A percentile compares a stretch with the other conserved stretches of the same genome.
Evolutionary conservation across 2,797 vertebrate genomes (phyloP).

Genomic region (Limnodromus scolopaceus): DNA sequence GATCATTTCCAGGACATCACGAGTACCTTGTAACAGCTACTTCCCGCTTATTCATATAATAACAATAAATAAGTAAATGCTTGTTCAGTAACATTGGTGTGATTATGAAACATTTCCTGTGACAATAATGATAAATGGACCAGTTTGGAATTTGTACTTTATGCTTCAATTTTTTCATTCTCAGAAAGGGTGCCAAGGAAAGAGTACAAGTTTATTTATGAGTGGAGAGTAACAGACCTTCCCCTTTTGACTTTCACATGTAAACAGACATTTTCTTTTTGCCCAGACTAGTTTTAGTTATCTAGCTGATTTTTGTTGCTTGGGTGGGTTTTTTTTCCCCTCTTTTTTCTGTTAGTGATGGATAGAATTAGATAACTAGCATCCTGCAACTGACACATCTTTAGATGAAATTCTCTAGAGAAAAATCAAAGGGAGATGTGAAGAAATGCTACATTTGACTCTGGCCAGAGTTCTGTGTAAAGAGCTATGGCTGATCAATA

Average conservation of each 20-base stretch:
- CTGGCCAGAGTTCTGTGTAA: conserved; percentile 49
- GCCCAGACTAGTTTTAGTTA: neutral
- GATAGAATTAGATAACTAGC: conserved; percentile 46
- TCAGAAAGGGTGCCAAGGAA: neutral
- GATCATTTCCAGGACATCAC: neutral
- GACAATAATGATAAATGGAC: neutral
- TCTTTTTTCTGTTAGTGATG: neutral
- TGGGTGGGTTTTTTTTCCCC: neutral
- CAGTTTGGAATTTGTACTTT: neutral
- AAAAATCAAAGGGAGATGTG: conserved; percentile 69
- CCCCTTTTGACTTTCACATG: neutral
- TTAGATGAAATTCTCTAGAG: conserved; percentile 50
- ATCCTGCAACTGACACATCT: conserved; percentile 26
- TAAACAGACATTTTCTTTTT: neutral
- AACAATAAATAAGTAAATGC: neutral
- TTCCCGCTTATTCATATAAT: neutral
- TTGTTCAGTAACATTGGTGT: neutral
- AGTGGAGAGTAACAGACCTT: neutral
- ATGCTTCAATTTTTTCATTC: neutral
- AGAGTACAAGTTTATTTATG: neutral
- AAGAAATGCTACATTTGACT: conserved; percentile 72
- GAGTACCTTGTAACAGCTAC: neutral
- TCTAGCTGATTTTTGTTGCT: neutral
- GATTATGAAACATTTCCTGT: neutral
- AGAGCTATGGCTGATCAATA: conserved; percentile 74